Evolutionary conservation across 2,888 invertebrate genomes (phyloP).

Genomic region (Resseliella maxima): DNA sequence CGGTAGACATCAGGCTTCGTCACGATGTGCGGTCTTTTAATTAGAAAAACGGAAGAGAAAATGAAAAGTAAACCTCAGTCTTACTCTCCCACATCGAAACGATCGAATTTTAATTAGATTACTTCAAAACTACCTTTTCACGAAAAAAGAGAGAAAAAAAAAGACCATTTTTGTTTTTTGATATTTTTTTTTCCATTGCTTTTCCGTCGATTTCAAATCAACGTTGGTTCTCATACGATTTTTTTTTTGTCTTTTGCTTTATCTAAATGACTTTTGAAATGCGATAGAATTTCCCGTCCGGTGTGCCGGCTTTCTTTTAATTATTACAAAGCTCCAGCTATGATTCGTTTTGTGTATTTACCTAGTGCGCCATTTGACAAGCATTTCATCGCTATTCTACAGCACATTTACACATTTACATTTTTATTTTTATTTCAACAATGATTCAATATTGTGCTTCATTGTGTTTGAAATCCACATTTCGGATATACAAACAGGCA

Average conservation of each 20-base stretch:
- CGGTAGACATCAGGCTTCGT: background rate
- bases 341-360: background rate
- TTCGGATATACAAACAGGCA: too few relatives aligned
- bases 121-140: background rate
- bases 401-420: too few relatives aligned
- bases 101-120: conserved; percentile 16
- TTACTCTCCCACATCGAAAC: conserved; percentile 42
- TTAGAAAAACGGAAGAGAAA: background rate
- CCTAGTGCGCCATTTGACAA: background rate
- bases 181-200: too few relatives aligned
- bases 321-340: background rate
- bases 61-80: background rate
- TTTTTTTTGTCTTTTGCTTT: background rate
- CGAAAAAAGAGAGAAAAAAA: background rate
- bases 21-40: conserved; percentile 51
- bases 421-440: too few relatives aligned
- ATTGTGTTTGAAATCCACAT: background rate
- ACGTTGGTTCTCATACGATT: background rate
- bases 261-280: background rate
- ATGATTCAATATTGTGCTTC: background rate
- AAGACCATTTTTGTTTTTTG: too few relatives aligned
- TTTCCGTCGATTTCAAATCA: background rate
- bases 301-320: background rate
- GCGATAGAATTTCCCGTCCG: background rate
- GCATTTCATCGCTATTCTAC: background rate